Evolutionary conservation across 92 coral and sea anemone genomes (phyloP).

Genomic region (Plumapathes pennacea): DNA sequence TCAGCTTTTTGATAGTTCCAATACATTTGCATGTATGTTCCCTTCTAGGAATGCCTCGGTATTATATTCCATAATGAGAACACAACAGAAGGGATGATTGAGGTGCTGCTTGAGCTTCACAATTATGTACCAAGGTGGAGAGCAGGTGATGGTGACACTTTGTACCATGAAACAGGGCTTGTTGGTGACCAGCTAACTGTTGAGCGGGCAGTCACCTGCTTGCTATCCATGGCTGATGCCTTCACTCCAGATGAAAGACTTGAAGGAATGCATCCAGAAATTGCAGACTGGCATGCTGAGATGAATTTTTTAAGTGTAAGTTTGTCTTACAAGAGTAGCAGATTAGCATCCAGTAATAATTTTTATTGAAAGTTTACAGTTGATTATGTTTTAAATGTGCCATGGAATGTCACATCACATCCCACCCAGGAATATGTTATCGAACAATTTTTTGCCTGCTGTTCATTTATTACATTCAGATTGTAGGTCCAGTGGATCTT

Average conservation of each 20-base stretch:
- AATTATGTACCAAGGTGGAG: slow-evolving; percentile 22
- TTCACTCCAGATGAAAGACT: slow-evolving; percentile 26
- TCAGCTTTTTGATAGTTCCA: too few relatives aligned
- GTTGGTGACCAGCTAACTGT: slow-evolving; percentile 47
- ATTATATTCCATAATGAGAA: slow-evolving; percentile 26
- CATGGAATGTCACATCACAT: too few relatives aligned
- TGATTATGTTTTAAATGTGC: too few relatives aligned
- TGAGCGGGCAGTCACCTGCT: slow-evolving; percentile 34
- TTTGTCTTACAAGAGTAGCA: not conserved
- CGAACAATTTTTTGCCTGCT: too few relatives aligned
- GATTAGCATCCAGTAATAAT: too few relatives aligned
- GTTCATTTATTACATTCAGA: too few relatives aligned
- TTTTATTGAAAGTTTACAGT: too few relatives aligned
- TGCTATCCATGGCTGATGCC: slow-evolving; percentile 20
- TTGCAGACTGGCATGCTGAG: slow-evolving; percentile 27
- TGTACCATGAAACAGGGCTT: slow-evolving; percentile 7
- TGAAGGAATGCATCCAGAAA: slow-evolving; percentile 19
- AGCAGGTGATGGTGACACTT: not conserved
- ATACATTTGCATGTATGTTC: too few relatives aligned
- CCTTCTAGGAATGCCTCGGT: slow-evolving; percentile 18
- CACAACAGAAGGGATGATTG: slow-evolving; percentile 37
- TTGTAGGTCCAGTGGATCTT: too few relatives aligned
- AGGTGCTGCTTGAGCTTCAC: slow-evolving; percentile 14
- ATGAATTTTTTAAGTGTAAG: slow-evolving; percentile 21
- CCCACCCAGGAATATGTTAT: too few relatives aligned